Evolutionary conservation across 2,797 vertebrate species (phyloP), one percentile per base, ranked within the genome.

Genomic region (Anabas testudineus): DNA sequence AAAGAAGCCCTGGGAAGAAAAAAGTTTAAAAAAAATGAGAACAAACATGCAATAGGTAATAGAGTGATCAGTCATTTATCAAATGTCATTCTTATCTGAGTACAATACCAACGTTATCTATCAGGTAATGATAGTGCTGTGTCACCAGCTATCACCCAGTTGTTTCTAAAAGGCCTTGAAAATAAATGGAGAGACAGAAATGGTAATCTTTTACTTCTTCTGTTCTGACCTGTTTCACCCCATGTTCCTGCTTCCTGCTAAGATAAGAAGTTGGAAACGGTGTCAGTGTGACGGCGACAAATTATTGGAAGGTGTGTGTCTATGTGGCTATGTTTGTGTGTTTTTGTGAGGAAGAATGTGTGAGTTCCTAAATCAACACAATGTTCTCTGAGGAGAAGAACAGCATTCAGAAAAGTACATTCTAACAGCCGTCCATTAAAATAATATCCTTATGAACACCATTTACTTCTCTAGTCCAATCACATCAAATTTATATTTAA

Each of bases 1-100:
- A 80, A 97, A 97, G 85, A 97, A 97, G 16, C 96, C 96, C 96
- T 97, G 87, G n/a, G n/a, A n/a, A n/a, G n/a, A n/a, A n/a, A n/a
- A n/a, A n/a, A n/a, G n/a, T n/a, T n/a, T n/a, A 79, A 81, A 71
- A 67, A 28, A 82, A 57, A 88, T 10, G 2, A 14, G 4, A 41
- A 26, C 24, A 34, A 26, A 14, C 32, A n/a, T 14, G 3, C 12
- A 42, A 10, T 5, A 2, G 3, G 16, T 22, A 39, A 58, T 2
- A n/a, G 4, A 43, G 10, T 3, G 13, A 72, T 52, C 16, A 42
- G 42, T 22, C 5, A 36, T 28, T 24, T 34, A 24, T 10, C 5
- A 16, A 32, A 28, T 51, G n/a, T 21, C 15, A 57, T 65, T 71
- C 26, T 65, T 13, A 43, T 14, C 24, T 2, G 4, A 43, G 2